Evolutionary conservation across 2,888 invertebrate genomes (phyloP), one percentile per base, ranked within the genome.

Genomic region (Oscheius sp.): DNA sequence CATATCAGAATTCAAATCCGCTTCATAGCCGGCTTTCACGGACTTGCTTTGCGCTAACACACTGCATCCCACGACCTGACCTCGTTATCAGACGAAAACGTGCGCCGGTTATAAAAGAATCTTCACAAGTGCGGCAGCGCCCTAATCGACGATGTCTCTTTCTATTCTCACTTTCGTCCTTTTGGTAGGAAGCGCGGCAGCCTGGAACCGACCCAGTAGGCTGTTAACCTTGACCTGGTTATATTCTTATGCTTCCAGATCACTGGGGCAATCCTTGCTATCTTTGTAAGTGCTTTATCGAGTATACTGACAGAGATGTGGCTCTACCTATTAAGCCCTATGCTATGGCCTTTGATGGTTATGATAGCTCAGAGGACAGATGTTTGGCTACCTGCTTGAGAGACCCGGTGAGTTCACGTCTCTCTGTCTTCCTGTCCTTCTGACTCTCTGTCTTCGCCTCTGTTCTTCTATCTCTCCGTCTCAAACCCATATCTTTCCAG

Each of bases 291-390:
- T 88, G 88, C 74, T 88, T 88, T 73, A 82, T 89, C 33, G 79
- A 87, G 37, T 88, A 88, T 70, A 79, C 84, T 7, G 88, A 88
- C 70, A 74, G 88, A 11, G 88, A 88, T 63, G 80, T 88, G 37
- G 81, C 79, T 7, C 74, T 86, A 1, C 83, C 84, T 29, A 58
- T 77, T 29, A 75, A 80, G 57, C 88, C 88, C 2, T 88, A 87
- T 73, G 84, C 85, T 13, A 81, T 87, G 77, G 86, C 85, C 7
- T 75, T 77, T n/a, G 80, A 85, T 58, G 81, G 84, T 1, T 88
- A 87, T 50, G 86, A 87, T 55, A 79, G 79, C 0, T 83, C 84
- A 13, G 88, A 88, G 63, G 88, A 88, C 60, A 62, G 84, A 47
- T 88, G 88, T 70, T 76, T 88, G 50, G 87, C 87, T n/a, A 79